Evolutionary conservation across 2,888 invertebrate genomes (phyloP), one percentile per base, ranked within the genome.

Genomic region (Philhelius pedissequus): DNA sequence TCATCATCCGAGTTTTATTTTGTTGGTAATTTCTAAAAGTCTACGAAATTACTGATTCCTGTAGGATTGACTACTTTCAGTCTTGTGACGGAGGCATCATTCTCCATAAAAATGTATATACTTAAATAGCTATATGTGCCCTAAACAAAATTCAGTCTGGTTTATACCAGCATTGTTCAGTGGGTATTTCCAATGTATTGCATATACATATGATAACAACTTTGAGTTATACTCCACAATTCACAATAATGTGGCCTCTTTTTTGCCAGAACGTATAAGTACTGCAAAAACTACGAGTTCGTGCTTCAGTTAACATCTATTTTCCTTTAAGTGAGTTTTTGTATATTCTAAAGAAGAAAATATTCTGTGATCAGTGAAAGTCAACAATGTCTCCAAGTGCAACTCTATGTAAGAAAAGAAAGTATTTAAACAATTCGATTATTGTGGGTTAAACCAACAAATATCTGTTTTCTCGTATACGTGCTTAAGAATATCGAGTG

Each of bases 181-280:
- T 25, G 48, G 52, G 52, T 52, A 52, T 52, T 52, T 52, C 52
- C 52, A 52, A 52, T 52, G 48, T 13, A 5, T 48, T 25, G 22
- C 20, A 15, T 25, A 15, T 25, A n/a, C 20, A 15, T 25, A 15
- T 48, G 48, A 48, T 48, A 48, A 48, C 45, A 48, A 48, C 45
- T 48, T n/a, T 48, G 18, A 25, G 48, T 22, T 25, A 7, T 7
- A 25, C 13, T 13, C 1, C 2, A 22, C 11, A 22, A 4, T 13
- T 0, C 2, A 22, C 11, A 22, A 4, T 22, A 48, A 48, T 9
- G 8, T 18, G 18, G 52, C 73, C 0, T 25, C 13, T 48, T 95
- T 0, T 93, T 96, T 83, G 94, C 97, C 96, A 97, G 13, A 97
- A 97, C 0, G 96, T 96, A 43, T 96, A 96, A 30, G 88, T 89